phyloP scores from a whole-genome alignment of 2,888 invertebrate genomes.

The Perizoma flavofasciatum region DNA sequence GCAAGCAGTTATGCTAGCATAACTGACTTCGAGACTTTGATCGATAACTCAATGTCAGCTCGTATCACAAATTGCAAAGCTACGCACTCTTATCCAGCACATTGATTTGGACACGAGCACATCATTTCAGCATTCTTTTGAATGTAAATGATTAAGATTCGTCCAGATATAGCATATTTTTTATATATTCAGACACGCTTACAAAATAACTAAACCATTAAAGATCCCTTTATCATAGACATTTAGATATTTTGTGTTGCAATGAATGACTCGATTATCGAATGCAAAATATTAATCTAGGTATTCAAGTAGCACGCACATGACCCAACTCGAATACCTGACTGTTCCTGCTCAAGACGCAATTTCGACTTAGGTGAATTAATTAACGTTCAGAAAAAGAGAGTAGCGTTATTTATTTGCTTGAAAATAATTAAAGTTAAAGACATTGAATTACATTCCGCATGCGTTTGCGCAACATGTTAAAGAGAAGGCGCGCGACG shows the following conservation, averaged over 20 bases:
- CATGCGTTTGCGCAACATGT: slow-evolving; percentile 75
- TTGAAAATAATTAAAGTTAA: slow-evolving; percentile 40
- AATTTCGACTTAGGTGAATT: slow-evolving; percentile 16
- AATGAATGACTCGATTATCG: slow-evolving; percentile 48
- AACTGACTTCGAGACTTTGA: slow-evolving; percentile 34
- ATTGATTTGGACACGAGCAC: slow-evolving; percentile 13
- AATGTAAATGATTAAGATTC: slow-evolving; percentile 17
- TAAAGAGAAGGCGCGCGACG: slow-evolving; percentile 68
- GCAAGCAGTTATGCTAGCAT: slow-evolving; percentile 50
- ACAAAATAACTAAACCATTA: slow-evolving; percentile 19
- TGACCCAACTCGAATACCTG: neutral
- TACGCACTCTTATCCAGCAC: slow-evolving; percentile 15
- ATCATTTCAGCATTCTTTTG: slow-evolving; percentile 17
- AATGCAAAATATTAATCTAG: slow-evolving; percentile 41
- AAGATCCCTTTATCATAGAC: slow-evolving; percentile 27
- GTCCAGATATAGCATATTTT: slow-evolving; percentile 8
- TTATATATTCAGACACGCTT: slow-evolving; percentile 8
- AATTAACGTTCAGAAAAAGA: slow-evolving; percentile 22
- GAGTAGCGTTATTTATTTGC: slow-evolving; percentile 10
- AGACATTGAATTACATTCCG: slow-evolving; percentile 59
- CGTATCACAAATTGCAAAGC: slow-evolving; percentile 16
- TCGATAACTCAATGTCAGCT: slow-evolving; percentile 27
- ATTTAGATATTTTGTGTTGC: slow-evolving; percentile 44
- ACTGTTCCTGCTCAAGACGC: slow-evolving; percentile 1
- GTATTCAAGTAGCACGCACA: slow-evolving; percentile 14